Conservation (phyloP, 2,113 vertebrate species). For the Notechis scutatus region DNA sequence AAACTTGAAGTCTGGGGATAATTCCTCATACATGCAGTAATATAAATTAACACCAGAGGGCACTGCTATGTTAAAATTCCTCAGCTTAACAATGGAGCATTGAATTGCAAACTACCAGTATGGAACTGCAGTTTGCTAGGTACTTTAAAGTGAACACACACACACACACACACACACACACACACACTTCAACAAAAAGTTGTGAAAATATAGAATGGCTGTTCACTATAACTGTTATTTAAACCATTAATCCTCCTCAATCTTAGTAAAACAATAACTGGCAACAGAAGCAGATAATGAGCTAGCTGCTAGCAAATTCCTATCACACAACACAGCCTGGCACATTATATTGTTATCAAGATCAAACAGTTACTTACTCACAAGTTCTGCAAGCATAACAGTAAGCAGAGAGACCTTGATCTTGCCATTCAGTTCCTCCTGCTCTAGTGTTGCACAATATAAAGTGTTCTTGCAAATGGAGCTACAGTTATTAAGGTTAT, state of each 20-base stretch:
- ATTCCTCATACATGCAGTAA: neutral
- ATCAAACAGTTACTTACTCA: neutral
- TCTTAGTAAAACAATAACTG: neutral
- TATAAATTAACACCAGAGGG: slow-evolving; percentile 2
- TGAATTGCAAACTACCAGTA: neutral
- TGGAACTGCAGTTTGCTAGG: neutral
- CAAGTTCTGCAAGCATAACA: neutral
- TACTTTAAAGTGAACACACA: neutral
- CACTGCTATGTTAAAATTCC: neutral
- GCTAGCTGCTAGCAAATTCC: neutral
- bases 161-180: no score
- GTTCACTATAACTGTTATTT: neutral
- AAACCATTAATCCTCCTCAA: neutral
- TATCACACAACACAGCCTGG: neutral
- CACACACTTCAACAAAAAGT: neutral
- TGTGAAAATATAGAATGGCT: neutral
- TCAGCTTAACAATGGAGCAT: neutral
- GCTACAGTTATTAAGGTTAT: neutral
- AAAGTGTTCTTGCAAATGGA: neutral
- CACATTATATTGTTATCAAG: neutral
- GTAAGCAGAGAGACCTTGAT: neutral
- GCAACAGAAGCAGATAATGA: neutral
- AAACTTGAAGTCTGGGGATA: neutral
- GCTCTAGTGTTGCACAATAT: neutral
- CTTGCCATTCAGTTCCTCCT: neutral